phyloP scores from a whole-genome alignment of 2,888 invertebrate species.

The Heliconius cydno region DNA sequence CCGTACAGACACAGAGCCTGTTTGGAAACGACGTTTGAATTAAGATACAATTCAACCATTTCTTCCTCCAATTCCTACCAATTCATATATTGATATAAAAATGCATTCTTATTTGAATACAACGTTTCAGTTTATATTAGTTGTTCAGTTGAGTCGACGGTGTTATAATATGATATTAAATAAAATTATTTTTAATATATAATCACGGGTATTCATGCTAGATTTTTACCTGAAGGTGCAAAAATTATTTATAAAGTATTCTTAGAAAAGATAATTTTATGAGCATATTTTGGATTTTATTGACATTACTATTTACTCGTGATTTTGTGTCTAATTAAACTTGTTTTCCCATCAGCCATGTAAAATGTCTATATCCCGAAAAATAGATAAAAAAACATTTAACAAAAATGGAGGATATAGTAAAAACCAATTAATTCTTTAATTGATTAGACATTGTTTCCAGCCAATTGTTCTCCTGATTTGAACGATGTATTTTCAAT shows the following conservation, averaged over 20 bases:
- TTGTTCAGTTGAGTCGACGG: not conserved
- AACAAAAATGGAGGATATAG: slow-evolving; percentile 3
- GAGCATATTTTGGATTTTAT: too few relatives aligned
- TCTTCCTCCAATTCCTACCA: not conserved
- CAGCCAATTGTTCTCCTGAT: slow-evolving; percentile 23
- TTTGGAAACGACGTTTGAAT: slow-evolving; percentile 31
- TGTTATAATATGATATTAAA: not conserved
- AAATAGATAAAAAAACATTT: not conserved
- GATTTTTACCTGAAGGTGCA: not conserved
- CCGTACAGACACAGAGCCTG: slow-evolving; percentile 6
- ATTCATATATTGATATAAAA: not conserved
- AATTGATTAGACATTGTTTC: slow-evolving; percentile 21
- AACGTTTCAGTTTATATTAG: not conserved
- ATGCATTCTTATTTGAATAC: not conserved
- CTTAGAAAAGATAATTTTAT: too few relatives aligned
- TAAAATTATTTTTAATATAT: not conserved
- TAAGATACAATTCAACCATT: slow-evolving; percentile 23
- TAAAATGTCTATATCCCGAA: not conserved
- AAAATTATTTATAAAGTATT: too few relatives aligned
- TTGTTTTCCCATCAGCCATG: not conserved
- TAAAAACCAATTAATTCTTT: slow-evolving; percentile 11
- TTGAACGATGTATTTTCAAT: slow-evolving; percentile 26
- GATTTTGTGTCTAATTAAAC: not conserved
- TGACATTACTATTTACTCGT: too few relatives aligned
- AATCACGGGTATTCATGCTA: not conserved